Evolutionary conservation across 2,797 vertebrate genomes (phyloP), one percentile per base, ranked within the genome.

Genomic region (Spinibarbus caldwelli): DNA sequence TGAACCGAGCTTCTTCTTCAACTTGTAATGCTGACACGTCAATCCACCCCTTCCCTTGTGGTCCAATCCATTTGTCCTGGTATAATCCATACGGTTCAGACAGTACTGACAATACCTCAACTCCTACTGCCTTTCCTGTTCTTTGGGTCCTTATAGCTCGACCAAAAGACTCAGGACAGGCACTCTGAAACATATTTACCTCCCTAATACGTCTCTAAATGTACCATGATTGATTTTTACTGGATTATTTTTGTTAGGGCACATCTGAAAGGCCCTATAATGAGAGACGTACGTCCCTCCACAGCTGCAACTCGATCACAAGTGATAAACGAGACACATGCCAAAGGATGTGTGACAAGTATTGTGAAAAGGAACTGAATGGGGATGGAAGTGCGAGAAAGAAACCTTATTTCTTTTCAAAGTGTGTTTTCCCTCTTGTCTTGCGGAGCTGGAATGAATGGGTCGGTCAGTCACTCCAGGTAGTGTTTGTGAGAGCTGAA

Each of bases 61-160:
- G 92, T 79, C 57, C 85, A 84, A 71, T 90, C 93, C 93, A 94
- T 94, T 94, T 95, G 92, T 94, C 91, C 90, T 85, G 86, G 83
- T 92, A 92, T 94, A 95, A 95, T 95, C 94, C 93, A 95, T 95
- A 95, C 91, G 89, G 92, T 93, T 94, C 93, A 93, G 86, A 94
- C 93, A 87, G 90, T 88, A 82, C 92, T 92, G 93, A 94, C 94
- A 95, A 92, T 92, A 92, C 90, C 91, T 94, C 93, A 91, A 91
- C 93, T 94, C 93, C 94, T 95, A 93, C 93, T 95, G 93, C 93
- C 92, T 92, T 41, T 14, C 23, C 38, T 15, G 87, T 91, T 90
- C 92, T 92, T 87, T 80, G 90, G 90, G 92, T 89, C 82, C 90
- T 78, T 62, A 1, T 83, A 78, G 89, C 89, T 87, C 85, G 83